phyloP scores from a whole-genome alignment of 2,888 invertebrate genomes.

The Adelognathus sp. region DNA sequence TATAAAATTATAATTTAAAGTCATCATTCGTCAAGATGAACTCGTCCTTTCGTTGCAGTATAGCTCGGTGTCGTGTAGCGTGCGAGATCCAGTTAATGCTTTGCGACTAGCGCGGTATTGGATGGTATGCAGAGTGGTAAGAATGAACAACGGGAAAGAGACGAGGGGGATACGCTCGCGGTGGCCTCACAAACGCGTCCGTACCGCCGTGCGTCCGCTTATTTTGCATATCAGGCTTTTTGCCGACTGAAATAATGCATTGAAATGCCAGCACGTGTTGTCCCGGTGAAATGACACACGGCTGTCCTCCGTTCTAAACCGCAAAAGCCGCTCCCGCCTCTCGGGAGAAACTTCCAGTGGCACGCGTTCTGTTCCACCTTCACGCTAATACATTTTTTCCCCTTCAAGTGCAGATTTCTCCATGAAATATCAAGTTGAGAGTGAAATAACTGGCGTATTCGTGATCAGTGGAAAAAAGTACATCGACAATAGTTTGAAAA shows the following conservation, averaged over 20 bases:
- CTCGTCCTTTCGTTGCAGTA: background rate
- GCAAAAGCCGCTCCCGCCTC: constrained; percentile 69
- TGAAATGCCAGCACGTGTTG: constrained; percentile 78
- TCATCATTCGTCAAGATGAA: background rate
- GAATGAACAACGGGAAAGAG: constrained; percentile 39
- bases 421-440: too few species aligned
- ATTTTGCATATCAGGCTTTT: constrained; percentile 79
- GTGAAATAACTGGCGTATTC: too few species aligned
- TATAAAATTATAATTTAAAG: too few species aligned
- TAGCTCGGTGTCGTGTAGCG: constrained; percentile 35
- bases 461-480: too few species aligned
- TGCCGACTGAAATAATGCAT: constrained; percentile 79
- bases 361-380: constrained; percentile 48
- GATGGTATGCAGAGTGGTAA: constrained; percentile 53
- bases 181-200: constrained; percentile 53
- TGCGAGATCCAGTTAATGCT: constrained; percentile 52
- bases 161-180: constrained; percentile 44
- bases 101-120: constrained; percentile 51
- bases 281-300: constrained; percentile 79
- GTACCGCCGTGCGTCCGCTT: constrained; percentile 57
- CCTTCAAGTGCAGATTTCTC: too few species aligned
- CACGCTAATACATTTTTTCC: constrained; percentile 13
- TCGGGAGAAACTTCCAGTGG: constrained; percentile 38
- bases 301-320: constrained; percentile 68
- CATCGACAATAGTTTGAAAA: too few species aligned